Conservation (phyloP, 1,140 invertebrate genomes). For the Drosophila novamexicana region DNA sequence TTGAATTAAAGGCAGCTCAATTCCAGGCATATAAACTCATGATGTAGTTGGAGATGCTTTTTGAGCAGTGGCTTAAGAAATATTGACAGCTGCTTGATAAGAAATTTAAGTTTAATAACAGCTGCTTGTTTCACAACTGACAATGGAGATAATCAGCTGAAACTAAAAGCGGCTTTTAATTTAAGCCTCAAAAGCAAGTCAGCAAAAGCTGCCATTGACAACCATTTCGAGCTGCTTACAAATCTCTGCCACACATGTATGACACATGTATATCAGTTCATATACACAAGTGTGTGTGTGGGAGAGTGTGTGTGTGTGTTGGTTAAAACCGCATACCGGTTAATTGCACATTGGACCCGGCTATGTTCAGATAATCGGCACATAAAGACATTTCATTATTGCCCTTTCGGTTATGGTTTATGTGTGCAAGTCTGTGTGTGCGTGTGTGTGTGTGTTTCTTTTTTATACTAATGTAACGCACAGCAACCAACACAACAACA, state of each 20-base stretch:
- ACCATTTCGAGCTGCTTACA: not conserved
- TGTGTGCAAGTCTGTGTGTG: constrained; percentile 7
- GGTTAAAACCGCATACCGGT: constrained; percentile 44
- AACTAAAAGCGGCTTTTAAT: constrained; percentile 6
- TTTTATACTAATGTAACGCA: constrained; percentile 46
- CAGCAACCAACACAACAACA: constrained; percentile 13
- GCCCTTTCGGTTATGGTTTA: constrained; percentile 46
- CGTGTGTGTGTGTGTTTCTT: constrained; percentile 30
- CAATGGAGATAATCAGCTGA: constrained; percentile 6
- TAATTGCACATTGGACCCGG: constrained; percentile 70
- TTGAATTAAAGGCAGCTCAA: constrained; percentile 20
- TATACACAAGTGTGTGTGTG: not conserved
- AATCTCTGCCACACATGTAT: not conserved
- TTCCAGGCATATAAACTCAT: not conserved
- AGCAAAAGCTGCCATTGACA: constrained; percentile 5
- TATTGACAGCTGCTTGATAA: not conserved
- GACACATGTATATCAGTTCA: constrained; percentile 11
- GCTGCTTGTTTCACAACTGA: not conserved
- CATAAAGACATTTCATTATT: constrained; percentile 79
- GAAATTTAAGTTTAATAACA: constrained; percentile 6
- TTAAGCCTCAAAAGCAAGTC: not conserved
- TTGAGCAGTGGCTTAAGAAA: not conserved
- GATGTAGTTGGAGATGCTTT: too few relatives aligned
- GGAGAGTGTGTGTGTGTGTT: not conserved
- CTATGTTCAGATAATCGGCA: constrained; percentile 76